Conservation (phyloP, 2,888 invertebrate genomes). For the Patella ulyssiponensis region DNA sequence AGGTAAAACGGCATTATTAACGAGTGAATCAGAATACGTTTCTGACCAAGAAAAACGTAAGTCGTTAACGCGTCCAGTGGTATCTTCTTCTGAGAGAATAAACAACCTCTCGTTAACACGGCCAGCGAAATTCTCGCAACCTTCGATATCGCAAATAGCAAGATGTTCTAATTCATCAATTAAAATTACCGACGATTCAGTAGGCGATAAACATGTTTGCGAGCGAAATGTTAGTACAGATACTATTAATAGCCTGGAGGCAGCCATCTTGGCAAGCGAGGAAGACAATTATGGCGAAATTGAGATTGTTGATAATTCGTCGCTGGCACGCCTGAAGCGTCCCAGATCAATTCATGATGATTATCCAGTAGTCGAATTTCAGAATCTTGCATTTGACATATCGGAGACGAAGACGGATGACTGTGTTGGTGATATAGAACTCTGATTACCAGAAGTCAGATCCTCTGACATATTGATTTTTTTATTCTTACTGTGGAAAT, state of each 20-base stretch:
- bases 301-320: constrained; percentile 2
- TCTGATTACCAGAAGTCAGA: constrained; percentile 9
- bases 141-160: too few species aligned
- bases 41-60: too few species aligned
- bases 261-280: neutral
- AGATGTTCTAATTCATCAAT: neutral
- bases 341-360: neutral
- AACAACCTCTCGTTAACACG: too few species aligned
- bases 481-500: too few species aligned
- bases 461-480: neutral
- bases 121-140: too few species aligned
- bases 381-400: constrained; percentile 34
- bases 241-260: neutral
- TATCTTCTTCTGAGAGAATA: too few species aligned
- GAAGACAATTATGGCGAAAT: neutral
- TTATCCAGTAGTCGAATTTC: constrained; percentile 28
- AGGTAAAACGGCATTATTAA: too few species aligned
- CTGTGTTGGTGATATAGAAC: constrained; percentile 24
- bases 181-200: neutral
- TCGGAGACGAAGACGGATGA: constrained; percentile 21
- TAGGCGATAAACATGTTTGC: neutral
- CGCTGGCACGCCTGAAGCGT: neutral
- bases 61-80: too few species aligned
- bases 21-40: too few species aligned
- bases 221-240: neutral